Evolutionary conservation across 2,888 invertebrate species (phyloP).

Genomic region (Abscondita cerata): DNA sequence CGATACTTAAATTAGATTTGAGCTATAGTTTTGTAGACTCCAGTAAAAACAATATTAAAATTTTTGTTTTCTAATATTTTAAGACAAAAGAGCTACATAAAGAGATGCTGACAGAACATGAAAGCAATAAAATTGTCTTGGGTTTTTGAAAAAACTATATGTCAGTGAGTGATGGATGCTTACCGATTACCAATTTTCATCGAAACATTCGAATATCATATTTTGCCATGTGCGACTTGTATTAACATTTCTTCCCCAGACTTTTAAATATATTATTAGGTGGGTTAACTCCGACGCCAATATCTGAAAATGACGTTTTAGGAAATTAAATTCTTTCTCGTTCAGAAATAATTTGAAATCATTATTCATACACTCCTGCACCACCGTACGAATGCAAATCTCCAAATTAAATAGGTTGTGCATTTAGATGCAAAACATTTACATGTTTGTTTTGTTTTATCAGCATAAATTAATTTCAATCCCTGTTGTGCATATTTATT

Average conservation of each 20-base stretch:
- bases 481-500: conserved; percentile 25
- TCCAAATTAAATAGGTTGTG: too few relatives aligned
- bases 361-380: conserved; percentile 15
- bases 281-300: not conserved
- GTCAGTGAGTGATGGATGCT: conserved; percentile 38
- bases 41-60: not conserved
- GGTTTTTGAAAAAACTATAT: conserved; percentile 22
- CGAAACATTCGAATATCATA: conserved; percentile 36
- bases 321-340: conserved; percentile 21
- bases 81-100: conserved; percentile 7
- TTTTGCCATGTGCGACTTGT: conserved; percentile 32
- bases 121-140: conserved; percentile 19
- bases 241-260: conserved; percentile 19
- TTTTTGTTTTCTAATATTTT: not conserved
- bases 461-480: conserved; percentile 21
- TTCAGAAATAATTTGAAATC: conserved; percentile 3
- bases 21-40: too few relatives aligned
- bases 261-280: conserved; percentile 28
- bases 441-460: conserved; percentile 19
- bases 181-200: conserved; percentile 34
- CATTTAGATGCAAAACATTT: too few relatives aligned
- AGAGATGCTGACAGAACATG: too few relatives aligned
- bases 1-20: too few relatives aligned
- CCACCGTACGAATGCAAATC: too few relatives aligned
- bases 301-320: conserved; percentile 15